phyloP scores from a whole-genome alignment of 2,113 vertebrate species.

The Paraplagusia blochii region DNA sequence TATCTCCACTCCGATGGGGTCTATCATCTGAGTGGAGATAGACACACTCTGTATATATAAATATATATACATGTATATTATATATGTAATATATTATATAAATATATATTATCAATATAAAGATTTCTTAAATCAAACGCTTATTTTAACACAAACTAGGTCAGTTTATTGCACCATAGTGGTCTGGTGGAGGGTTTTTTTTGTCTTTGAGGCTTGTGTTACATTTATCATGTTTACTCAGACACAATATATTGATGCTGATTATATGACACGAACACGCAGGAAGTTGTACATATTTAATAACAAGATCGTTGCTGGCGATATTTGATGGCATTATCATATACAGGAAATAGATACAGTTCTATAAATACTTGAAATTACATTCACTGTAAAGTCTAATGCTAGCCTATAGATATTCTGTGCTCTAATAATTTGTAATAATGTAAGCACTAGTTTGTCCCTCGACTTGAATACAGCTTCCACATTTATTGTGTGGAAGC shows the following conservation, averaged over 20 bases:
- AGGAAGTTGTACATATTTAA: constrained; percentile 58
- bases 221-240: constrained; percentile 5
- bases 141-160: too few relatives aligned
- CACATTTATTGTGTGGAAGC: constrained; percentile 25
- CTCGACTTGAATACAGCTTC: constrained; percentile 6
- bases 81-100: too few relatives aligned
- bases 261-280: constrained; percentile 32
- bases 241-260: constrained; percentile 45
- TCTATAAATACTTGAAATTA: not conserved
- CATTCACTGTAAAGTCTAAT: not conserved
- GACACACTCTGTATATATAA: too few relatives aligned
- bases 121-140: too few relatives aligned
- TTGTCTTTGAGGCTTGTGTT: constrained; percentile 18
- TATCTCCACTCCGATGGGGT: too few relatives aligned
- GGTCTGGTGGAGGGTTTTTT: too few relatives aligned
- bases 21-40: too few relatives aligned
- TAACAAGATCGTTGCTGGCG: constrained; percentile 28
- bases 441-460: constrained; percentile 8
- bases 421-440: too few relatives aligned
- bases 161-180: too few relatives aligned
- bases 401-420: too few relatives aligned
- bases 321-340: constrained; percentile 19
- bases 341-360: constrained; percentile 7
- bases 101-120: too few relatives aligned
- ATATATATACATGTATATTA: too few relatives aligned